These are phyloP conservation scores for Sminthurinus signatus DNA, from an alignment of 1,140 invertebrate genomes.

Conservation along the genomic window DNA sequence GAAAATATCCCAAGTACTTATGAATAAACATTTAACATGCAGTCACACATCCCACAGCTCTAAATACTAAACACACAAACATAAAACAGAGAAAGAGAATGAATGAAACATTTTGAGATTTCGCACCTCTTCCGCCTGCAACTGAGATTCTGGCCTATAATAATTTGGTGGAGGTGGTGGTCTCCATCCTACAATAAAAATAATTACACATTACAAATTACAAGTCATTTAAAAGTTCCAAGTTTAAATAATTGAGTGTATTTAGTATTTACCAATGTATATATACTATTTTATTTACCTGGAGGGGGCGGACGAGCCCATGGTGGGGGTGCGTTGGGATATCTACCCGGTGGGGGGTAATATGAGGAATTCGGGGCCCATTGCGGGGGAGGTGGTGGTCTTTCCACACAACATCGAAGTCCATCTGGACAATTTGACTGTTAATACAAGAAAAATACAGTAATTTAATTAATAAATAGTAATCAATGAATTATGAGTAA, in stretches of 20 bases:
- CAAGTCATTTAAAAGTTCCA: no score
- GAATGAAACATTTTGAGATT: no score
- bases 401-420: constrained; percentile 66
- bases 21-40: no score
- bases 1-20: no score
- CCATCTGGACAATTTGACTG: constrained; percentile 28
- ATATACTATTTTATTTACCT: no score
- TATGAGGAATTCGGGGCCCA: background rate
- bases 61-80: no score
- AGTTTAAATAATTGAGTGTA: no score
- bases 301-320: constrained; percentile 4
- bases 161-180: constrained; percentile 17
- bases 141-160: constrained; percentile 7
- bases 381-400: constrained; percentile 9
- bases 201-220: no score
- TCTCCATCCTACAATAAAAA: constrained; percentile 2
- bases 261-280: no score
- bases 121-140: constrained; percentile 7
- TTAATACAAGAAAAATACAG: background rate
- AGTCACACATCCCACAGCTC: no score
- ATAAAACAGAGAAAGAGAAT: no score
- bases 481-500: no score
- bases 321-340: constrained; percentile 1
- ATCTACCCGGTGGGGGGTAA: constrained; percentile 45
- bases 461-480: background rate